phyloP scores from a whole-genome alignment of 2,797 vertebrate species.

The Erithacus rubecula region DNA sequence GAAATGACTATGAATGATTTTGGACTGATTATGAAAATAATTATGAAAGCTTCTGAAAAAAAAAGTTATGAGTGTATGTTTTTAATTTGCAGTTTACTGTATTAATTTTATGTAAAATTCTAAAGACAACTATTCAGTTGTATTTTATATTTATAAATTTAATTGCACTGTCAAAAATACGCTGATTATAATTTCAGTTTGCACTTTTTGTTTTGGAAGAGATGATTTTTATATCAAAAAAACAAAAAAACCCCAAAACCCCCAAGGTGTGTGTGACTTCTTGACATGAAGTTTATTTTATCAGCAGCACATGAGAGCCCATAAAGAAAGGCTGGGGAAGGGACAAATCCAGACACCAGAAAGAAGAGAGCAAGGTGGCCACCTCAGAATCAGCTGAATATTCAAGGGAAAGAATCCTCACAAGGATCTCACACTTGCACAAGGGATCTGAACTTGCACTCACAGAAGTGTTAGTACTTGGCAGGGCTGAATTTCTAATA shows the following conservation, averaged over 20 bases:
- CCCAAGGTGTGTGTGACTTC: neutral
- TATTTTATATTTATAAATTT: conserved; percentile 35
- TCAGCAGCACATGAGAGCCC: neutral
- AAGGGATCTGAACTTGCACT: neutral
- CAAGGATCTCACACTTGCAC: neutral
- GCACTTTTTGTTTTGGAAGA: conserved; percentile 20
- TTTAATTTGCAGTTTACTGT: conserved; percentile 58
- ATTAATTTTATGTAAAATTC: conserved; percentile 14
- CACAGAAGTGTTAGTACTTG: fast-evolving
- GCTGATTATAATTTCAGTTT: neutral
- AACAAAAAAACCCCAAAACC: neutral
- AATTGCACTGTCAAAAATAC: neutral
- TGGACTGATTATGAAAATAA: neutral
- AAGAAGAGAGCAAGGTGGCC: neutral
- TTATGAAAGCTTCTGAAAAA: neutral
- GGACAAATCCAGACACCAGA: neutral
- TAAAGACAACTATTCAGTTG: neutral
- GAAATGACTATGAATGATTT: neutral
- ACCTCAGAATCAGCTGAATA: neutral
- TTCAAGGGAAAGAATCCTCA: neutral
- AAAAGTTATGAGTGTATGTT: neutral
- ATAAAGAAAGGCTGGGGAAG: neutral
- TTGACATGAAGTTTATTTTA: neutral
- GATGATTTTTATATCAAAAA: neutral
- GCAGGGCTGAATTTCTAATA: neutral